Percentiles rank a stretch among this genome's conserved stretches.
Conservation (phyloP, 2,113 vertebrate genomes). For the Vicugna pacos region DNA sequence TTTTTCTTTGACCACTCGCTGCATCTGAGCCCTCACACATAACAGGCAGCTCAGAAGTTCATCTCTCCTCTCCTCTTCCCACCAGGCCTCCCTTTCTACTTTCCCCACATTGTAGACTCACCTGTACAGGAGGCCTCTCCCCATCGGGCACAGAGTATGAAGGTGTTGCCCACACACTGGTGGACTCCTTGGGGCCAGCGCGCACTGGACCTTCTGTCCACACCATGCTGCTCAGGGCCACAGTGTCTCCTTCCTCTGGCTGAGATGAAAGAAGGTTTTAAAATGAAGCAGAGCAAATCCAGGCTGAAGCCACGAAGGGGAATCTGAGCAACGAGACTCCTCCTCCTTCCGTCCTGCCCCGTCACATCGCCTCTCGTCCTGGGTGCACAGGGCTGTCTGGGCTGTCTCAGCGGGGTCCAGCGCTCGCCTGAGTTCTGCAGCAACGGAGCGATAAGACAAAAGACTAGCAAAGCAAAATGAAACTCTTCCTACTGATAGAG, state of each 20-base stretch:
- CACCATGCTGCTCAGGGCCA: fast-evolving
- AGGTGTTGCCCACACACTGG: too few relatives aligned
- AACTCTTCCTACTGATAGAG: too few relatives aligned
- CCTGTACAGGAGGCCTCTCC: fast-evolving
- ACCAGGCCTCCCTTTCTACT: neutral
- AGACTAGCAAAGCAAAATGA: neutral
- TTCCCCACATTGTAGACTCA: neutral
- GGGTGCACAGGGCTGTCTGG: fast-evolving
- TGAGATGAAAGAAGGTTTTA: neutral
- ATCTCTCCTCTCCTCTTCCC: neutral
- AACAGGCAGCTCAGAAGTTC: neutral
- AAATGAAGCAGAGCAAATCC: neutral
- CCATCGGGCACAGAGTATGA: too few relatives aligned
- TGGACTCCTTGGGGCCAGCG: neutral
- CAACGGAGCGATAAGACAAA: fast-evolving
- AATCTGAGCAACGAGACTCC: fast-evolving
- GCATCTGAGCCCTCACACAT: neutral
- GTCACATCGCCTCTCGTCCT: fast-evolving
- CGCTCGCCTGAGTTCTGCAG: neutral
- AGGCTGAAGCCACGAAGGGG: neutral
- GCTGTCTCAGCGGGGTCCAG: fast-evolving
- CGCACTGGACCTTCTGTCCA: fast-evolving
- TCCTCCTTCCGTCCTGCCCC: fast-evolving
- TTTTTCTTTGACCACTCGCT: neutral
- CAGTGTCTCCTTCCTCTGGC: fast-evolving